Conservation (phyloP, 2,113 vertebrate species). For the Pelecanoides urinatrix region DNA sequence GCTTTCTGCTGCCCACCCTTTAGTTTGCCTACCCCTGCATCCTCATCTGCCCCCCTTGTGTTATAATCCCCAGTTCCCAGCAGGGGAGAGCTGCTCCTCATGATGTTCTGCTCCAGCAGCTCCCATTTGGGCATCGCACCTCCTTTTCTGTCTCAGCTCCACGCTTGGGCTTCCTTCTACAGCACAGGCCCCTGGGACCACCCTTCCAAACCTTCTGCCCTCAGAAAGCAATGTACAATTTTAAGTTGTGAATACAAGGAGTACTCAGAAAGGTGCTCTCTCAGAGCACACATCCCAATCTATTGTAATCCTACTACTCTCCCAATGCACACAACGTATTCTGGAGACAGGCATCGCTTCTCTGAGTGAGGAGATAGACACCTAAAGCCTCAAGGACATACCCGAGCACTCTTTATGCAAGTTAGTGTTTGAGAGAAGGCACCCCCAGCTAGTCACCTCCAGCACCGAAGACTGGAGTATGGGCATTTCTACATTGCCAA, state of each 20-base stretch:
- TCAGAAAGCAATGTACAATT: neutral
- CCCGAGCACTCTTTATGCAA: neutral
- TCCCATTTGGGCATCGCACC: neutral
- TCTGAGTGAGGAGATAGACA: neutral
- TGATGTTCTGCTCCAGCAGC: neutral
- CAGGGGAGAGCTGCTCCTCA: neutral
- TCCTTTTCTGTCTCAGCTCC: neutral
- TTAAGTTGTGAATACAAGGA: neutral
- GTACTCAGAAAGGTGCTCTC: neutral
- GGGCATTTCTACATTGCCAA: neutral
- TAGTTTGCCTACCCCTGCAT: too few relatives aligned
- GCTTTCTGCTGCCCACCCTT: neutral
- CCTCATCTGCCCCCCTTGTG: neutral
- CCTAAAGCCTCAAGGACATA: neutral
- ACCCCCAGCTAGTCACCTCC: neutral
- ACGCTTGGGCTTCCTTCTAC: neutral
- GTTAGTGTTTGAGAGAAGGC: neutral
- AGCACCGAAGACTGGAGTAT: neutral
- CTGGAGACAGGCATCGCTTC: neutral
- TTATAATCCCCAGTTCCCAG: neutral
- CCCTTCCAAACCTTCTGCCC: neutral
- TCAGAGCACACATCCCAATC: neutral
- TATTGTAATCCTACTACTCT: neutral
- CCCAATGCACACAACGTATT: accelerated
- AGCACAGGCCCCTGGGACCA: neutral